Percentiles rank a stretch among this genome's conserved stretches.
These are phyloP conservation scores for Dromococcyx pavoninus DNA, from an alignment of 2,797 vertebrate genomes.

Conservation along the genomic window DNA sequence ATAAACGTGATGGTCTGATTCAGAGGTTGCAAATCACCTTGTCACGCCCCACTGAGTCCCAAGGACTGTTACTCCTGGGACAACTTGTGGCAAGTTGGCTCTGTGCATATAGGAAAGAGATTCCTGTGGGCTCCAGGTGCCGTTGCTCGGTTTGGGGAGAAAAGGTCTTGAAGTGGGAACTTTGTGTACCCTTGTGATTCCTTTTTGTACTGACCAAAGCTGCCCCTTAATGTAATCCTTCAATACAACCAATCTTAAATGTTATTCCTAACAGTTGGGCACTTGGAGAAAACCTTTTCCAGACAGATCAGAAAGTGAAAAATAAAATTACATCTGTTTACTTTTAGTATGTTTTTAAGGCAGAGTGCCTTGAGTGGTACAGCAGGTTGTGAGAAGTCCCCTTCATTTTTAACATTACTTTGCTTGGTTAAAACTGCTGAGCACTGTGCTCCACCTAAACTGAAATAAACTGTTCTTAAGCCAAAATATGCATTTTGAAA, in stretches of 20 bases:
- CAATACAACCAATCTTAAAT: neutral
- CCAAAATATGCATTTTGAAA: neutral
- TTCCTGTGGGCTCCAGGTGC: neutral
- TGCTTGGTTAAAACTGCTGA: neutral
- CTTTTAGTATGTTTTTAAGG: neutral
- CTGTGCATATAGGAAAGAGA: neutral
- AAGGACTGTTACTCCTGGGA: neutral
- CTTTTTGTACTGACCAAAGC: neutral
- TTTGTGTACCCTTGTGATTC: fast-evolving
- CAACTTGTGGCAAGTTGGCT: neutral
- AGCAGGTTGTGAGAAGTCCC: neutral
- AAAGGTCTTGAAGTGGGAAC: neutral
- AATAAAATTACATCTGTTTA: neutral
- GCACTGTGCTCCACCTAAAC: neutral
- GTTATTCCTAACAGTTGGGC: neutral
- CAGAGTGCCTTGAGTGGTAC: neutral
- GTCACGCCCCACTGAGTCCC: neutral
- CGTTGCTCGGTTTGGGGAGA: neutral
- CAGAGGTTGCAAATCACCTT: neutral
- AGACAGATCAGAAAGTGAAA: neutral
- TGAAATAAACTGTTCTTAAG: neutral
- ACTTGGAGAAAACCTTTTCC: neutral
- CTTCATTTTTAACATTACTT: neutral
- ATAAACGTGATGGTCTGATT: neutral
- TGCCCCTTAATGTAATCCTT: neutral